Evolutionary conservation across 35 echinoderm and acorn worm species (phyloP), one percentile per base, ranked within the genome.

Genomic region (Lytechinus variegatus): DNA sequence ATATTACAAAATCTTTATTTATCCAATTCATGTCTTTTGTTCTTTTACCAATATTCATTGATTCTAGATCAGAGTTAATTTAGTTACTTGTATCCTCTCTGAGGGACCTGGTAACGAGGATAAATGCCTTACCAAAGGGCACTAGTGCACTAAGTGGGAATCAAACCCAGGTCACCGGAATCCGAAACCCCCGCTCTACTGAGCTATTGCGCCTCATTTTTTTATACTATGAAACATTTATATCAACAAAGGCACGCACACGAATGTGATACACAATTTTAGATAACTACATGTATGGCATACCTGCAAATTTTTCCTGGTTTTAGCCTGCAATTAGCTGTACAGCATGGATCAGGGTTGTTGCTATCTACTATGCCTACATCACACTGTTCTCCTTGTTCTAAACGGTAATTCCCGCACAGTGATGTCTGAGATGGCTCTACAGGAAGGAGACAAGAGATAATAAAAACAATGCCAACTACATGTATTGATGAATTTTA

Each of bases 331-430:
- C 98, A 99, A 33, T 94, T 96, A 6, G 95, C 61, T 33, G 96
- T 95, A 54, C 98, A 99, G 79, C 98, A 99, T 27, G 54, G 88
- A 86, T 99, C 98, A 24, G 90, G 94, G 95, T 98, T 95, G 9
- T 98, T 97, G 55, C 53, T 87, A 58, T 96, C 98, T 52, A 96
- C 44, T 21, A 97, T 88, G 9, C 98, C 98, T 9, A 95, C 97
- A 95, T 99, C 98, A 92, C 98, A 99, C 27, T 97, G 94, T 61
- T 99, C 98, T 24, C 87, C 88, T 28, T 86, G 86, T 24, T 99
- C 97, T 16, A 99, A 92, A 21, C 96, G 96, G 88, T 98, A 99
- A 88, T 98, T 99, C 9, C 98, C 98, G 91, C 98, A 99, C 27
- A 97, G 94, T 52, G 95, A 86, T 52, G 95, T 92, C 88, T 94